Evolutionary conservation across 2,113 vertebrate species (phyloP).

Genomic region (Pygoscelis adeliae): DNA sequence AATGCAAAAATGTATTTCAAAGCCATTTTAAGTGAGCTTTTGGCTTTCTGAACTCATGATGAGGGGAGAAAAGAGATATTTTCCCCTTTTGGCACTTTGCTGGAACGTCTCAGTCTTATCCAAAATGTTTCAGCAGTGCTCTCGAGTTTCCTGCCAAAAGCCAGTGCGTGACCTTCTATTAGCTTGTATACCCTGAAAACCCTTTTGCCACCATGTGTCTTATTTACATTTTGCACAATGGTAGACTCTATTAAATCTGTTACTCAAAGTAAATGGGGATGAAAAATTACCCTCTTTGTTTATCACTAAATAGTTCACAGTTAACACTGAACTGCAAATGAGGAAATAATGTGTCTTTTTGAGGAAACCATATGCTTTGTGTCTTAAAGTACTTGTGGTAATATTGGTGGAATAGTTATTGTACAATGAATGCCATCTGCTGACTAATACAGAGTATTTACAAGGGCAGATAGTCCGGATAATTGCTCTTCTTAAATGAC

Average conservation of each 20-base stretch:
- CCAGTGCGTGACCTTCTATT: not conserved
- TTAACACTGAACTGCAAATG: slow-evolving; percentile 75
- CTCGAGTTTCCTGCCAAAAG: slow-evolving; percentile 36
- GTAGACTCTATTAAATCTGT: slow-evolving; percentile 37
- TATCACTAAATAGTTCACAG: slow-evolving; percentile 73
- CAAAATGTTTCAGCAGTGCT: slow-evolving; percentile 35
- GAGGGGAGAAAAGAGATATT: not conserved
- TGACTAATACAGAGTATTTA: slow-evolving; percentile 74
- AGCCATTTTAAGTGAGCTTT: not conserved
- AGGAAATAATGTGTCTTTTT: slow-evolving; percentile 69
- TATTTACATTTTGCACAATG: slow-evolving; percentile 35
- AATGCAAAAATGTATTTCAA: not conserved
- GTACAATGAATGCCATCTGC: slow-evolving; percentile 76
- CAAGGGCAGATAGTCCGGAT: slow-evolving; percentile 50
- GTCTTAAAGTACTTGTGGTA: slow-evolving; percentile 50
- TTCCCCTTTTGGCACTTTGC: not conserved
- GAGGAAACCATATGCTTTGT: slow-evolving; percentile 73
- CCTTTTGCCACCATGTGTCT: not conserved
- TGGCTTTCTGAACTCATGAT: not conserved
- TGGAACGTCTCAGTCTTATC: not conserved
- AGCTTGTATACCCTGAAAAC: not conserved
- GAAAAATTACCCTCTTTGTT: slow-evolving; percentile 69
- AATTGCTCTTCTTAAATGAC: slow-evolving; percentile 43
- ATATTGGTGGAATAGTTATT: slow-evolving; percentile 45
- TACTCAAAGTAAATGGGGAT: slow-evolving; percentile 59